Conservation (phyloP, 2,797 vertebrate species). For the Nannoperca australis region DNA sequence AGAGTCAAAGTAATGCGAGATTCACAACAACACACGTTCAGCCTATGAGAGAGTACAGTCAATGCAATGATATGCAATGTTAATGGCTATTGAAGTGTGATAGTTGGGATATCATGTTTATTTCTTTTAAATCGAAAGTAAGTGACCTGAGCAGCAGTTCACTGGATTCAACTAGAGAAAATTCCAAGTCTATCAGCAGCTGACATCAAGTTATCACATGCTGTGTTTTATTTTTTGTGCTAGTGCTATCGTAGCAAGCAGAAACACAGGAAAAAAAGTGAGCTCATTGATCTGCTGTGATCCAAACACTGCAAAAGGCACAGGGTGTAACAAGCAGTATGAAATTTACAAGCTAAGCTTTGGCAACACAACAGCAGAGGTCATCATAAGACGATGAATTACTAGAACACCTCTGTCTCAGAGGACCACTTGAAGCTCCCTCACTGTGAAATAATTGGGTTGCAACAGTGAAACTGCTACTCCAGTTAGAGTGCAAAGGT, state of each 20-base stretch:
- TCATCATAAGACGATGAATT: constrained; percentile 83
- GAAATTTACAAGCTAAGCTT: constrained; percentile 76
- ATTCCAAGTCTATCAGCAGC: constrained; percentile 42
- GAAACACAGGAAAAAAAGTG: constrained; percentile 46
- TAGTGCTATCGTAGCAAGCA: constrained; percentile 19
- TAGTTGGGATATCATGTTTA: background rate
- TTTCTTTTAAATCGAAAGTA: constrained; percentile 16
- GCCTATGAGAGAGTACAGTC: background rate
- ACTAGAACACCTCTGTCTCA: constrained; percentile 76
- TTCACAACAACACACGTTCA: background rate
- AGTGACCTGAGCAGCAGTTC: constrained; percentile 20
- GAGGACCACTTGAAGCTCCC: constrained; percentile 82
- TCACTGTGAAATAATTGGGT: constrained; percentile 85
- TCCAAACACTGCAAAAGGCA: constrained; percentile 67
- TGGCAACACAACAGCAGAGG: constrained; percentile 73
- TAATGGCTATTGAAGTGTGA: constrained; percentile 22
- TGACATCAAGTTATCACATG: constrained; percentile 35
- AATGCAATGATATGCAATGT: background rate
- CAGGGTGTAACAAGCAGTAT: constrained; percentile 64
- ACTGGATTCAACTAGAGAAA: constrained; percentile 28
- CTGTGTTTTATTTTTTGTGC: background rate
- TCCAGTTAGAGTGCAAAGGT: constrained; percentile 72
- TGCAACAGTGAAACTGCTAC: constrained; percentile 75
- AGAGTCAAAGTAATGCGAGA: background rate
- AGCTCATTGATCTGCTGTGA: constrained; percentile 70